A percentile compares a stretch with the other conserved stretches of the same genome.
Evolutionary conservation across 2,888 invertebrate genomes (phyloP).

Genomic region (Thymelicus sylvestris): DNA sequence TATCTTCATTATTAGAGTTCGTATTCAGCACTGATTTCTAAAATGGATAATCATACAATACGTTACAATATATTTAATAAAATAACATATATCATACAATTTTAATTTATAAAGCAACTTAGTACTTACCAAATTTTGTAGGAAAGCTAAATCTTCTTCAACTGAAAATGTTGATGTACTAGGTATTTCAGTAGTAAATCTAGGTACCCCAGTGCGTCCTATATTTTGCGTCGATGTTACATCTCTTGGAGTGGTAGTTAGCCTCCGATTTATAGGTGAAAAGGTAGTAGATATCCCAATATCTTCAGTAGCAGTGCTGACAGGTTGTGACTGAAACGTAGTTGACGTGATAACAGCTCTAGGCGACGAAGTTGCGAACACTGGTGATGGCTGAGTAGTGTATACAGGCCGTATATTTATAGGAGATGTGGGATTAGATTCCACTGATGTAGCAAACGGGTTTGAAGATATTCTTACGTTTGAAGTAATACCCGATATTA

Average conservation of each 20-base stretch:
- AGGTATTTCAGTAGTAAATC: constrained; percentile 71
- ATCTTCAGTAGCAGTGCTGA: constrained; percentile 56
- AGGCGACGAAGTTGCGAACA: constrained; percentile 58
- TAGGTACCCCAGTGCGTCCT: constrained; percentile 49
- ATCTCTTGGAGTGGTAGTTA: constrained; percentile 49
- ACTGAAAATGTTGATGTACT: constrained; percentile 79
- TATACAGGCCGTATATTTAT: constrained; percentile 68
- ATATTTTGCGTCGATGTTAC: constrained; percentile 56
- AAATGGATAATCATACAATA: constrained; percentile 46
- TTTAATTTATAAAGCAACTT: neutral
- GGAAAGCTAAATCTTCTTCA: constrained; percentile 84
- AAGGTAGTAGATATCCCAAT: constrained; percentile 74
- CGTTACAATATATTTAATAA: neutral
- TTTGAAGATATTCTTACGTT: constrained; percentile 75
- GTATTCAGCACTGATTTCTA: constrained; percentile 78
- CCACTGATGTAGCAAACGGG: constrained; percentile 67
- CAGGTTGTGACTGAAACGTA: constrained; percentile 58
- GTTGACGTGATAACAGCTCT: constrained; percentile 58
- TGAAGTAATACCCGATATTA: constrained; percentile 73
- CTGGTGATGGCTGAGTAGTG: constrained; percentile 58
- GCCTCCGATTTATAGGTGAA: constrained; percentile 61
- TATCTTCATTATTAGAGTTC: constrained; percentile 67
- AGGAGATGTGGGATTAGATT: constrained; percentile 70
- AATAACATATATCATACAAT: neutral
- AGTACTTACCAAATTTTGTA: constrained; percentile 84